Base-by-base conservation (phyloP, 2,113 vertebrate species). In the Caranx ignobilis region DNA sequence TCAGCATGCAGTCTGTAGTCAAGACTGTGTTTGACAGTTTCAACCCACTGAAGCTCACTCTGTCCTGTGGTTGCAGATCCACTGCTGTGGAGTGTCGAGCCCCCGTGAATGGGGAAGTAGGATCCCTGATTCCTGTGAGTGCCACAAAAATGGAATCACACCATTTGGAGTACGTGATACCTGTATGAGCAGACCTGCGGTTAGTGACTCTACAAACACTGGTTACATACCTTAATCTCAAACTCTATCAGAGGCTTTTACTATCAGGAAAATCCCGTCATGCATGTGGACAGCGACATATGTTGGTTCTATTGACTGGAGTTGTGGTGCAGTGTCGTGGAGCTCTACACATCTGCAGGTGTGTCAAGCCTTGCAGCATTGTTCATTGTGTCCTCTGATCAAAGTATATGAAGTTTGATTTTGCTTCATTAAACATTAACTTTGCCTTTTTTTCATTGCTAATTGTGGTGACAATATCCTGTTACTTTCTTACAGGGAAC, bases 31-130 rank as follows among this genome's bases (percentile, higher is more conserved):
- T 19, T 1, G 39, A 41, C 39, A 10, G 2, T 47, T 16, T 47
- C 15, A 12, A 52, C 6, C 18, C 3, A n/a, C 34, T 72, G n/a
- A 55, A 67, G 47, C 15, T 54, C 19, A 5, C 12, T 18, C 13
- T 60, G 3, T 57, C 4, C 0, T 70, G 21, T 71, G 39, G 1
- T 81, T 72, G 0, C 72, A 93, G 92, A 0, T 0, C 0, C 0
- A 60, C 0, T 93, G 92, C 83, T 93, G 92, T 69, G 92, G 92
- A 12, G 0, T 92, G 18, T 1, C 2, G 4, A 19, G 71, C 2
- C 0, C 54, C 15, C 0, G 31, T 0, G 88, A 92, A 87, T 93
- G 92, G 92, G 81, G 61, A 0, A 0, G 1, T 0, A 0, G 1
- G 0, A 91, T 93, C 69, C 88, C 89, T 0, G 0, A 0, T 0